Evolutionary conservation across 2,797 vertebrate genomes (phyloP).

Genomic region (Cheirogaleus major): DNA sequence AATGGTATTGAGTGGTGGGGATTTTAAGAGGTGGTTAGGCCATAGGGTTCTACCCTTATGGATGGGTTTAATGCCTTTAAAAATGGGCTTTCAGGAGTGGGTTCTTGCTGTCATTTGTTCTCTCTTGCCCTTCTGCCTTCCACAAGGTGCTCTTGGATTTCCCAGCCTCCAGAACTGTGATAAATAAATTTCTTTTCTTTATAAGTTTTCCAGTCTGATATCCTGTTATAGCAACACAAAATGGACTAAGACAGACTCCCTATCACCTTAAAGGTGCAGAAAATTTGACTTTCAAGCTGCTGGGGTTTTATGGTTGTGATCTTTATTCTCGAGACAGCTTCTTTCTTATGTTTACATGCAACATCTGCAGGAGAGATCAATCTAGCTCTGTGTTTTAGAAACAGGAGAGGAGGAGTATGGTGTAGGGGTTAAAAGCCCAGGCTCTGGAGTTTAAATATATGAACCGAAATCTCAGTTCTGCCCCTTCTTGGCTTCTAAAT

Average conservation of each 20-base stretch:
- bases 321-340: slow-evolving; percentile 4
- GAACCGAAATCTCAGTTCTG: background rate
- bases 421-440: background rate
- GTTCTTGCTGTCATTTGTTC: background rate
- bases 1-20: background rate
- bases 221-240: background rate
- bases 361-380: background rate
- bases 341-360: background rate
- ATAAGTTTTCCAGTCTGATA: background rate
- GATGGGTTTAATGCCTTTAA: background rate
- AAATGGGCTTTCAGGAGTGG: background rate
- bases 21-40: background rate
- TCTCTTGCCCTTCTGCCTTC: background rate
- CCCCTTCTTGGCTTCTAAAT: background rate
- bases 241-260: background rate
- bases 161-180: background rate
- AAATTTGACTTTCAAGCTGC: background rate
- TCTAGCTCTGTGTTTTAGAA: background rate
- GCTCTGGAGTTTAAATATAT: background rate
- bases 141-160: background rate
- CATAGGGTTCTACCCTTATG: background rate
- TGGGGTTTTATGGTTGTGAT: background rate
- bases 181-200: background rate
- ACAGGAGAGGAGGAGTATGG: background rate
- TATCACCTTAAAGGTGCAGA: background rate